Percentiles rank a stretch among this genome's conserved stretches.
Conservation (phyloP, 2,797 vertebrate species). For the Cynopterus sphinx region DNA sequence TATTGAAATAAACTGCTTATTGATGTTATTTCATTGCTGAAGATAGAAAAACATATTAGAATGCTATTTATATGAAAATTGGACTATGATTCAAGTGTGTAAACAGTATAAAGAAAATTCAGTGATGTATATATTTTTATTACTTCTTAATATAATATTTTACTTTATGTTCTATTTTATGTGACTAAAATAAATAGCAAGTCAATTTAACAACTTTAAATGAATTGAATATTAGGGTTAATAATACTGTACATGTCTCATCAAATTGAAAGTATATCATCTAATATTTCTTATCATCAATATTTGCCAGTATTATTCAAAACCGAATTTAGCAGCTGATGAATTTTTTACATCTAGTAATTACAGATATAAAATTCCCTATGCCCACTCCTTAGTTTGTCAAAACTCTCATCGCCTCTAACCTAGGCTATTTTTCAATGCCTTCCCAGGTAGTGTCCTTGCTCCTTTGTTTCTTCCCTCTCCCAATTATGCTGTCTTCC, state of each 20-base stretch:
- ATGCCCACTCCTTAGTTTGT: neutral
- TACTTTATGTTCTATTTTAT: neutral
- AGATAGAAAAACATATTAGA: neutral
- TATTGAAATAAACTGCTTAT: constrained; percentile 48
- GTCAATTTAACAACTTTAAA: neutral
- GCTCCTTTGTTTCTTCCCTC: neutral
- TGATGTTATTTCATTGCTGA: neutral
- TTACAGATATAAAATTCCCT: neutral
- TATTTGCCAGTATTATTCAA: constrained; percentile 28
- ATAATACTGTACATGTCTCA: neutral
- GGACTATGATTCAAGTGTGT: neutral
- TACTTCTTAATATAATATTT: neutral
- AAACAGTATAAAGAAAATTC: neutral
- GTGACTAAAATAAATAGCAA: neutral
- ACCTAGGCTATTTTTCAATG: neutral
- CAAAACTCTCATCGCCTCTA: neutral
- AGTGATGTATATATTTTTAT: neutral
- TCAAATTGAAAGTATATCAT: constrained; percentile 24
- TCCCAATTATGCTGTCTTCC: neutral
- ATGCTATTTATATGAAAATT: constrained; percentile 22
- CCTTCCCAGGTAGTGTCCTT: neutral
- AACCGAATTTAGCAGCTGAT: neutral
- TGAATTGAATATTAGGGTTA: constrained; percentile 13
- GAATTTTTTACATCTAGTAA: neutral
- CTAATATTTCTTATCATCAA: neutral